phyloP scores from a whole-genome alignment of 2,797 vertebrate genomes.

The Ciconia nigra region DNA sequence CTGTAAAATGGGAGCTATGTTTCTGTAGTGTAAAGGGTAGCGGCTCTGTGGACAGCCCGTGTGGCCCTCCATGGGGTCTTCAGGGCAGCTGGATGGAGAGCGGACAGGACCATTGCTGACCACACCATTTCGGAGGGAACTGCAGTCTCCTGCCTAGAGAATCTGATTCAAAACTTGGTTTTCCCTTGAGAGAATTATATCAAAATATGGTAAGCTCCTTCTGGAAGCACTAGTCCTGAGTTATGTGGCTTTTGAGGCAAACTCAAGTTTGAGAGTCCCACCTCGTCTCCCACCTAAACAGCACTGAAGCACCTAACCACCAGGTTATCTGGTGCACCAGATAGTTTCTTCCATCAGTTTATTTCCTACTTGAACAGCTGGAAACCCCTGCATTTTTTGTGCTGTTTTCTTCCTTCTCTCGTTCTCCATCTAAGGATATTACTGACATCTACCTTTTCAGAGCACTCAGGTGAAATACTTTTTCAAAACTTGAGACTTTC shows the following conservation, averaged over 20 bases:
- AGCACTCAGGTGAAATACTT: background rate
- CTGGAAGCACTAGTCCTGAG: background rate
- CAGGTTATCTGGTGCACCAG: background rate
- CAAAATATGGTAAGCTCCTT: background rate
- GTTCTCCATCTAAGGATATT: background rate
- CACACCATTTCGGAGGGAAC: background rate
- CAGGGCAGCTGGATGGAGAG: background rate
- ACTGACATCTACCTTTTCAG: background rate
- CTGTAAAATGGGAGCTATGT: background rate
- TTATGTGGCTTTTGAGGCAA: background rate
- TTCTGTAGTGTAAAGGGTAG: background rate
- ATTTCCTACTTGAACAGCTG: background rate
- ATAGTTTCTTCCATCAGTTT: background rate
- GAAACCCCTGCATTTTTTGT: background rate
- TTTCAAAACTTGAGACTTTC: background rate
- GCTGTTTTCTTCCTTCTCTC: background rate
- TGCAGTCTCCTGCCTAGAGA: background rate
- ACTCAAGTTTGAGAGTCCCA: background rate
- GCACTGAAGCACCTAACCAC: rapidly evolving
- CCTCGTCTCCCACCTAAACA: background rate
- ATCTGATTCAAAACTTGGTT: background rate
- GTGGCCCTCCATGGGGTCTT: background rate
- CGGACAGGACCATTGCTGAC: background rate
- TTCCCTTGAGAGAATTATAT: background rate
- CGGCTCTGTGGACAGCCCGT: rapidly evolving